Conservation (phyloP, 2,797 vertebrate species). For the Pelochelys cantorii region DNA sequence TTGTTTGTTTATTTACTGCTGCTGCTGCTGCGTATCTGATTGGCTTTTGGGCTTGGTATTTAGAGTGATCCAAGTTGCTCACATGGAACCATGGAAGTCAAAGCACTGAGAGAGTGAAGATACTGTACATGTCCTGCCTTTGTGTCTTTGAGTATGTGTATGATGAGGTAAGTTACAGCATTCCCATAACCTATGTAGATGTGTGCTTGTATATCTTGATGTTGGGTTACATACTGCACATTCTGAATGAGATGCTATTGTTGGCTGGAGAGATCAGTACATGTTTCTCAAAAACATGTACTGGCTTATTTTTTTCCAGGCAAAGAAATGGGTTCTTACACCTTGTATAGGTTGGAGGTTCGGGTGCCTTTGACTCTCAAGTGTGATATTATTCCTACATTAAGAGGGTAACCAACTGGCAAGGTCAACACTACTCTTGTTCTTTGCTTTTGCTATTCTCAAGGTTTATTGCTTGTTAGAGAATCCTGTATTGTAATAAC, state of each 20-base stretch:
- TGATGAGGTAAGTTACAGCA: background rate
- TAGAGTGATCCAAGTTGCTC: background rate
- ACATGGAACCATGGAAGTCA: background rate
- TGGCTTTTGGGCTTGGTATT: background rate
- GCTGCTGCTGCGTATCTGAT: background rate
- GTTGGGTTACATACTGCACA: background rate
- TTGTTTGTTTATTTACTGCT: background rate
- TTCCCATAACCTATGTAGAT: background rate
- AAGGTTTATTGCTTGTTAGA: slow-evolving; percentile 59
- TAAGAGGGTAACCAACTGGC: slow-evolving; percentile 67
- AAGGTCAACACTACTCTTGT: slow-evolving; percentile 54
- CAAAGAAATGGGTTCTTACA: background rate
- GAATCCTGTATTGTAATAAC: slow-evolving; percentile 58
- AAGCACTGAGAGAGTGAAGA: background rate
- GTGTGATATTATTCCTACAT: slow-evolving; percentile 62
- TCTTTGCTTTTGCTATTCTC: slow-evolving; percentile 64
- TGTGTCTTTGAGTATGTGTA: background rate
- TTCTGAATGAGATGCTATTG: background rate
- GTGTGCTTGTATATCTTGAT: background rate
- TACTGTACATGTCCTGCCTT: background rate
- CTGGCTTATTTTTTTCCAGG: background rate
- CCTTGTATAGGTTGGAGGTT: background rate
- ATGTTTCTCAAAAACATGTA: background rate
- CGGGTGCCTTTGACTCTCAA: slow-evolving; percentile 31
- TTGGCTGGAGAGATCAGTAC: background rate